Conservation (phyloP, 2,113 vertebrate species). For the Morphnarchus princeps region DNA sequence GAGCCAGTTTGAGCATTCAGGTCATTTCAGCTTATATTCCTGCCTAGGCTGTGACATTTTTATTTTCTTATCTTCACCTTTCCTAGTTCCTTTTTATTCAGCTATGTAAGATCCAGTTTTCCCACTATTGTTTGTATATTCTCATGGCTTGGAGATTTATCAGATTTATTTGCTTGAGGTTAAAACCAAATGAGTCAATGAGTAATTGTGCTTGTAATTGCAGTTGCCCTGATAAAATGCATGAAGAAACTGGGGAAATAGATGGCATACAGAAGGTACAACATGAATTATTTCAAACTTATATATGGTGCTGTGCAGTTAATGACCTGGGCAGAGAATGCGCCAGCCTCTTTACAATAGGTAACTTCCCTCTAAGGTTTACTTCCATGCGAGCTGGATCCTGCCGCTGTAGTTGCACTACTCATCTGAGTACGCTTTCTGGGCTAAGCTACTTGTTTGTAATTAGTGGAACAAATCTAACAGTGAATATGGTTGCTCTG, state of each 20-base stretch:
- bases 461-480: neutral
- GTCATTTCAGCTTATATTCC: neutral
- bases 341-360: conserved; percentile 72
- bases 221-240: conserved; percentile 67
- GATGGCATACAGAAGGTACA: neutral
- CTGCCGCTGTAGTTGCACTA: neutral
- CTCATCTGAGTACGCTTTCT: neutral
- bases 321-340: conserved; percentile 74
- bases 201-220: conserved; percentile 51
- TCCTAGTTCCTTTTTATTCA: conserved; percentile 12
- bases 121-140: conserved; percentile 35
- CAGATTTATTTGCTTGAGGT: conserved; percentile 1
- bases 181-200: conserved; percentile 7
- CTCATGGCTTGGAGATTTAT: neutral
- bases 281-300: conserved; percentile 37
- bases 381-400: neutral
- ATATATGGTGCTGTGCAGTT: conserved; percentile 73
- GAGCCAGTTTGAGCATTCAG: neutral
- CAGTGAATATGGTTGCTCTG: neutral
- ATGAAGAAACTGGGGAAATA: neutral
- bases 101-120: neutral
- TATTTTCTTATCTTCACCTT: conserved; percentile 41
- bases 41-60: neutral
- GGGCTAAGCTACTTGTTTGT: neutral
- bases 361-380: conserved; percentile 45